Evolutionary conservation across 2,797 vertebrate genomes (phyloP), one percentile per base, ranked within the genome.

Genomic region (Phalloptychus januarius): DNA sequence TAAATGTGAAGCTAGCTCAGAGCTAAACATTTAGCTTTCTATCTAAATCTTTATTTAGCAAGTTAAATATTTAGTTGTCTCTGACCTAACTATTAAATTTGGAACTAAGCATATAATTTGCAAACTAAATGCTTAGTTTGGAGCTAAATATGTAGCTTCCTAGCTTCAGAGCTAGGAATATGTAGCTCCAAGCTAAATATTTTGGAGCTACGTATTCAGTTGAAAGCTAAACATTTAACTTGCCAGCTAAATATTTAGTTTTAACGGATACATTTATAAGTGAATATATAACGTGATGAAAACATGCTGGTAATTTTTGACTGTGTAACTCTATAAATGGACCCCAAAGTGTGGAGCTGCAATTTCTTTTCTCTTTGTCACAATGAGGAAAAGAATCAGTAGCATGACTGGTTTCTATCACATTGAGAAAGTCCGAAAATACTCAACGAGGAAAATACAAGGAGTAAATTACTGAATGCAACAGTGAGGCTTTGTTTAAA

Each of bases 401-500:
- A 70, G 15, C 25, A 56, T 48, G 28, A 46, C 25, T 0, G 69
- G n/a, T 52, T 36, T 72, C 75, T 61, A 50, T 5, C 28, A 36
- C 56, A 38, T 7, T 38, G 16, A 73, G 70, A 81, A 25, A 36
- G 52, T 78, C 61, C 71, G 52, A 65, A 18, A 81, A 79, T 42
- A 79, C 71, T 67, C 79, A 11, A 69, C 18, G 25, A 31, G 74
- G 50, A 75, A 44, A 74, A 78, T 45, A 78, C 73, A 36, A 71
- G 5, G 76, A 23, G 15, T n/a, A 50, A 52, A 31, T 44, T 25
- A 77, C 31, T 73, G 33, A 63, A 82, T 42, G 63, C 31, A 61
- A 67, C 28, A 81, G 76, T 36, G 45, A 81, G 45, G 80, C 74
- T 77, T 63, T 73, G 6, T 84, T 81, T 69, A 28, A 36, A 52